Evolutionary conservation across 2,113 vertebrate species (phyloP).

Genomic region (Malaclemys terrapin): DNA sequence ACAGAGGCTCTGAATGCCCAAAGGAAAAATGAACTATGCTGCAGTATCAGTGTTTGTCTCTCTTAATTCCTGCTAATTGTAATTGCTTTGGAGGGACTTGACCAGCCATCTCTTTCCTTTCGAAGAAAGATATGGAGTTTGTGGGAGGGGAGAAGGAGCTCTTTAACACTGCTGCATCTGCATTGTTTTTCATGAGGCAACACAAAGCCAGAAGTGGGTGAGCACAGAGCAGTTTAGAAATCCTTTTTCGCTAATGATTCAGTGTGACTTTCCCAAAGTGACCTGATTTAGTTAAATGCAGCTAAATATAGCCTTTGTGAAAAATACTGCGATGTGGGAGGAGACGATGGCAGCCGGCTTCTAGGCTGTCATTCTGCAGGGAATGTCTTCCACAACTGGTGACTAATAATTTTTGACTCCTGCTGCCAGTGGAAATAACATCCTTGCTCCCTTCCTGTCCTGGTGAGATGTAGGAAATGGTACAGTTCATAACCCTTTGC

Average conservation of each 20-base stretch:
- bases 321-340: slow-evolving; percentile 67
- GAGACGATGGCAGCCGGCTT: slow-evolving; percentile 31
- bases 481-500: background rate
- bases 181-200: background rate
- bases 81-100: background rate
- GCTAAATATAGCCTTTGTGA: slow-evolving; percentile 72
- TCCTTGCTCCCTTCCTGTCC: slow-evolving; percentile 8
- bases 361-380: slow-evolving; percentile 54
- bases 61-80: background rate
- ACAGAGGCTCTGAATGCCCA: background rate
- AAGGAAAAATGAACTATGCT: background rate
- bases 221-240: slow-evolving; percentile 42
- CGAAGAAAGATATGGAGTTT: accelerated
- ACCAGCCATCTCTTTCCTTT: background rate
- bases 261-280: slow-evolving; percentile 69
- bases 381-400: slow-evolving; percentile 40
- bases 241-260: slow-evolving; percentile 57
- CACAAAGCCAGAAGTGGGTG: background rate
- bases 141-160: background rate
- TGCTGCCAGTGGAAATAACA: slow-evolving; percentile 50
- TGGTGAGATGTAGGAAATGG: background rate
- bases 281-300: slow-evolving; percentile 74
- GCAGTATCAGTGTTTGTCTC: background rate
- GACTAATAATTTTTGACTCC: slow-evolving; percentile 53
- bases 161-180: slow-evolving; percentile 34